Evolutionary conservation across 1,140 invertebrate species (phyloP).

Genomic region (Leptonema lineaticorne): DNA sequence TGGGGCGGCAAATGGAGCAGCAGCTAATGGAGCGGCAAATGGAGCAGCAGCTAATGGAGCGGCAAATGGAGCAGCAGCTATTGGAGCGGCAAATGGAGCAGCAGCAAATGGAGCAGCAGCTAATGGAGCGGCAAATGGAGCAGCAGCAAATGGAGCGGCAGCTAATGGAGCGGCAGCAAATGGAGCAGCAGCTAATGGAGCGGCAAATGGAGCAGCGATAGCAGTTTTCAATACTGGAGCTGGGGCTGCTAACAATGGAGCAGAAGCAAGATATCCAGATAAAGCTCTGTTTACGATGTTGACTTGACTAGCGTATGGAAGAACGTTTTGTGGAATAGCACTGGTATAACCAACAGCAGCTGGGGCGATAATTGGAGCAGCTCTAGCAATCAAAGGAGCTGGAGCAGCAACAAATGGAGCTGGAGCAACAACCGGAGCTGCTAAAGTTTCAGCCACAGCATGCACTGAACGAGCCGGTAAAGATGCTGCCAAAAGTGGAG

Average conservation of each 20-base stretch:
- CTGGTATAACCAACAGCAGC: constrained; percentile 51
- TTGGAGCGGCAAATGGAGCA: constrained; percentile 44
- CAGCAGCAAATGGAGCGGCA: constrained; percentile 49
- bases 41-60: constrained; percentile 31
- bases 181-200: constrained; percentile 31
- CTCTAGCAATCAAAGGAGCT: constrained; percentile 27
- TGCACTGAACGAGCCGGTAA: constrained; percentile 31
- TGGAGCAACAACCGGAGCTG: constrained; percentile 43
- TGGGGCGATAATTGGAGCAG: constrained; percentile 43
- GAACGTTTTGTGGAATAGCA: constrained; percentile 57
- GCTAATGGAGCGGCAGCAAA: constrained; percentile 23
- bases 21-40: constrained; percentile 26
- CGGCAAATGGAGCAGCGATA: constrained; percentile 43
- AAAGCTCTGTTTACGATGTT: constrained; percentile 54
- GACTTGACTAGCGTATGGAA: constrained; percentile 57
- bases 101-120: constrained; percentile 44
- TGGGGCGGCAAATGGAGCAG: constrained; percentile 30
- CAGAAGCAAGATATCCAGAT: constrained; percentile 45
- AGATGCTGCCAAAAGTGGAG: constrained; percentile 27
- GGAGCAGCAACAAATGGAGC: constrained; percentile 44
- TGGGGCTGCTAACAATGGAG: constrained; percentile 22
- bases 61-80: constrained; percentile 40
- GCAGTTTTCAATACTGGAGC: constrained; percentile 13
- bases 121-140: constrained; percentile 45
- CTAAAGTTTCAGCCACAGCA: constrained; percentile 38